Evolutionary conservation across 2,797 vertebrate genomes (phyloP), one percentile per base, ranked within the genome.

Genomic region (Clarias pachynema): DNA sequence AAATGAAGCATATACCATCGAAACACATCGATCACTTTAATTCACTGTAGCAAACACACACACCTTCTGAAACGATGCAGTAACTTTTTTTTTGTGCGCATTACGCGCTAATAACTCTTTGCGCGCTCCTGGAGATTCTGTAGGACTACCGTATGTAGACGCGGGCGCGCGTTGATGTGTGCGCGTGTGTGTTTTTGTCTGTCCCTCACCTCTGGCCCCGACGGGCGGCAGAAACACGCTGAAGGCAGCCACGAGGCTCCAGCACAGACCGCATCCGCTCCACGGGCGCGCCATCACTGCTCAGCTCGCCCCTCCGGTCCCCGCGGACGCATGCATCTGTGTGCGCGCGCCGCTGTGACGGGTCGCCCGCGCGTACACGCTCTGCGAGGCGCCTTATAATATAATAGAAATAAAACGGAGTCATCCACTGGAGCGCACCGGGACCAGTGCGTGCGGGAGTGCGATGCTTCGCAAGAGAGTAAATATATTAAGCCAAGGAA

Each of bases 261-360:
- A 92, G 92, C 81, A 93, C 90, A 88, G 66, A 91, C 90, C 91
- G 89, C 91, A 89, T 92, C 92, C 93, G 86, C 90, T 89, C 68
- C 79, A 73, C 40, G 90, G 91, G 89, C 91, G 94, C 94, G 94
- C 94, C 95, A 95, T 95, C 92, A 92, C 93, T 87, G 92, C 90
- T 84, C 85, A 20, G 90, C 87, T 89, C 0, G 90, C 81, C 89
- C 82, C 87, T 89, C 88, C 91, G 88, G 92, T 90, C 93, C 91
- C 90, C 85, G 88, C 91, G 92, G 82, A 89, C 88, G 91, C 89
- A 83, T 56, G 87, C 94, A 93, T 95, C 87, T 89, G 91, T 37
- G 60, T 65, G 85, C 49, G 84, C 74, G 37, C 10, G 70, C 81
- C 72, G 82, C 85, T 59, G 74, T 63, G 87, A 91, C 87, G 72